Evolutionary conservation across 2,888 invertebrate genomes (phyloP).

Genomic region (Phortica okadai): DNA sequence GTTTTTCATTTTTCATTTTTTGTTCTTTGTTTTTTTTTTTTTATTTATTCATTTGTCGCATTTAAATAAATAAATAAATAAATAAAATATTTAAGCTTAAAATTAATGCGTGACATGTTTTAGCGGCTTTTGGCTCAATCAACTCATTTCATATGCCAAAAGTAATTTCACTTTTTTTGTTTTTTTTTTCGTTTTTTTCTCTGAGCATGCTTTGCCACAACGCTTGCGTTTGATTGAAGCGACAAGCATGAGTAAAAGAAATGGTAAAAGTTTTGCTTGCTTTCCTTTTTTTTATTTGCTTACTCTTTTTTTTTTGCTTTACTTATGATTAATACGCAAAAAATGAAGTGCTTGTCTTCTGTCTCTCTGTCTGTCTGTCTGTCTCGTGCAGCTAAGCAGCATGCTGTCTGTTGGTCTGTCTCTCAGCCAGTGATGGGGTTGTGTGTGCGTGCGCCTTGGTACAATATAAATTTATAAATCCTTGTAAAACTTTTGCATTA

Average conservation of each 20-base stretch:
- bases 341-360: not conserved
- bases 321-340: conserved; percentile 5
- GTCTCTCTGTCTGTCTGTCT: not conserved
- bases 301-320: not conserved
- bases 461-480: too few species aligned
- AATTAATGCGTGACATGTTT: not conserved
- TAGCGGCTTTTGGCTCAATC: not conserved
- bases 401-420: too few species aligned
- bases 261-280: not conserved
- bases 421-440: too few species aligned
- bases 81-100: not conserved
- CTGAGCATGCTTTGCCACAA: not conserved
- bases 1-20: not conserved
- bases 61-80: conserved; percentile 9
- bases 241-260: too few species aligned
- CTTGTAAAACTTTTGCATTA: conserved; percentile 21
- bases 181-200: not conserved
- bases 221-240: too few species aligned
- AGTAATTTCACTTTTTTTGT: not conserved
- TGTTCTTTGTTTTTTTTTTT: not conserved
- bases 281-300: not conserved
- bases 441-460: too few species aligned
- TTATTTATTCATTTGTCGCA: not conserved
- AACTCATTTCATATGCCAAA: not conserved
- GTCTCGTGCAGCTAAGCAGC: too few species aligned